Conservation (phyloP, 2,888 invertebrate species). For the Boloria selene region DNA sequence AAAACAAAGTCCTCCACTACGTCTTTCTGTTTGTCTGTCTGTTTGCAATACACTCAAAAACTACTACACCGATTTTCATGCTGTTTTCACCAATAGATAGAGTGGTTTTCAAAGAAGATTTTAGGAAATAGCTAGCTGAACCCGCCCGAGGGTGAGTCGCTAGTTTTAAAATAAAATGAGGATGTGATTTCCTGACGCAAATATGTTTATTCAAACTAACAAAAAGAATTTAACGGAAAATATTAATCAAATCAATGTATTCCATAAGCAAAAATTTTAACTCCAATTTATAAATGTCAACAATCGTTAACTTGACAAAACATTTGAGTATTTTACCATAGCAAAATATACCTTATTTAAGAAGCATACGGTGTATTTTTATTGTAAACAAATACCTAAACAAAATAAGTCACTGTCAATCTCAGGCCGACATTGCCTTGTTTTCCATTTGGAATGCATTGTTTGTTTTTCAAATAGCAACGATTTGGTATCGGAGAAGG, state of each 20-base stretch:
- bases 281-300: constrained; percentile 31
- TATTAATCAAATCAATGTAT: constrained; percentile 12
- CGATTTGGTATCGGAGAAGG: constrained; percentile 12
- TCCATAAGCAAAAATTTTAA: constrained; percentile 21
- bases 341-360: constrained; percentile 16
- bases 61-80: no score
- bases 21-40: no score
- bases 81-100: no score
- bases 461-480: constrained; percentile 26
- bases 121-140: no score
- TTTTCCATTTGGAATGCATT: constrained; percentile 22
- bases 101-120: no score
- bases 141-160: no score
- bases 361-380: constrained; percentile 6
- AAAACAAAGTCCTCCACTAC: no score
- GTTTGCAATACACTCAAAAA: no score
- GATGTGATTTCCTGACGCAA: no score
- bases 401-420: constrained; percentile 32
- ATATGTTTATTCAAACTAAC: neutral
- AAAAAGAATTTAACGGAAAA: neutral
- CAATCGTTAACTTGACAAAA: constrained; percentile 30
- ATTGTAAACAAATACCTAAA: constrained; percentile 8
- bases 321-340: constrained; percentile 12
- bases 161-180: no score
- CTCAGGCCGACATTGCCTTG: constrained; percentile 27